These are phyloP conservation scores for Anoplolepis gracilipes DNA, from an alignment of 1,140 invertebrate species.

Conservation along the genomic window DNA sequence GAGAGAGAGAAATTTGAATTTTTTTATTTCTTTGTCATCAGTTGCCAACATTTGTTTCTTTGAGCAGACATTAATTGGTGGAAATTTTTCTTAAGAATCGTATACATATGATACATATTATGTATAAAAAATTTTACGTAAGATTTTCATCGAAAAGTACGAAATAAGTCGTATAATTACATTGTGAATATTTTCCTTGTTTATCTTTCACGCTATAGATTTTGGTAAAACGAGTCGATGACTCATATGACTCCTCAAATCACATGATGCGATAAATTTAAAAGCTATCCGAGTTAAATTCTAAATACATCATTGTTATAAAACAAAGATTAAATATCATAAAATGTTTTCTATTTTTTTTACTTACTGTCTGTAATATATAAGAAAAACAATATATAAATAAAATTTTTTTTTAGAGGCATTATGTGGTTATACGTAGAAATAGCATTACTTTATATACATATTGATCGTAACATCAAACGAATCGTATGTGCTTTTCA, in stretches of 20 bases:
- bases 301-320: background rate
- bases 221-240: constrained; percentile 33
- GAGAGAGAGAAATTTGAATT: background rate
- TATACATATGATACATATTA: background rate
- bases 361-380: too few species aligned
- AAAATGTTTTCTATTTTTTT: too few species aligned
- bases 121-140: background rate
- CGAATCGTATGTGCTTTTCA: background rate
- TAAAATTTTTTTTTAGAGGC: background rate
- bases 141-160: background rate
- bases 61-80: background rate
- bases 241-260: constrained; percentile 1
- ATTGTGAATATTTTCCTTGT: background rate
- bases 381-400: background rate
- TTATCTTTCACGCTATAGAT: background rate
- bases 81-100: constrained; percentile 45
- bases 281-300: background rate
- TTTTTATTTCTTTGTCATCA: background rate
- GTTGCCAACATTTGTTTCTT: background rate
- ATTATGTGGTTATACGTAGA: background rate
- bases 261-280: constrained; percentile 29
- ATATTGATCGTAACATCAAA: background rate
- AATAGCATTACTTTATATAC: background rate
- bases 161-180: background rate
- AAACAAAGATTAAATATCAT: too few species aligned